phyloP scores from a whole-genome alignment of 2,888 invertebrate species.

The Drosophila maculinotata region DNA sequence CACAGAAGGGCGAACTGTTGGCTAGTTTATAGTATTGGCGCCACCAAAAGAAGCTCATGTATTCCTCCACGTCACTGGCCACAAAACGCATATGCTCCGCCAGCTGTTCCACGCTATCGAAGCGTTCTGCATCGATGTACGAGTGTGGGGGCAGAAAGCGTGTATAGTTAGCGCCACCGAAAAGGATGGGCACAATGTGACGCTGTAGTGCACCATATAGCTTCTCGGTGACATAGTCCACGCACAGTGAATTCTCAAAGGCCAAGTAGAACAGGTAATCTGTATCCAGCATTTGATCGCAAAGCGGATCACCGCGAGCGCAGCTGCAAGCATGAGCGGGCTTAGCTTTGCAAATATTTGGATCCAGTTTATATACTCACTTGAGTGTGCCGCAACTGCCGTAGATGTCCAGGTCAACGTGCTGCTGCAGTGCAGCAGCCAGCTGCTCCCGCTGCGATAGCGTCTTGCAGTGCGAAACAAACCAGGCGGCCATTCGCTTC shows the following conservation, averaged over 20 bases:
- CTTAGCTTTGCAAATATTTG: neutral
- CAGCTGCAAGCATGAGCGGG: conserved; percentile 73
- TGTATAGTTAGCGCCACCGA: conserved; percentile 89
- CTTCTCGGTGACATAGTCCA: conserved; percentile 90
- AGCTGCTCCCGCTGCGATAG: conserved; percentile 85
- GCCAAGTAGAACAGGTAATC: conserved; percentile 89
- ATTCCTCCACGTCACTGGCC: conserved; percentile 86
- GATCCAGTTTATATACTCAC: conserved; percentile 54
- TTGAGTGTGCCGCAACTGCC: conserved; percentile 87
- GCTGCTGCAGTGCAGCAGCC: conserved; percentile 86
- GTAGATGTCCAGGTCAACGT: conserved; percentile 88
- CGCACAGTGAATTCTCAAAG: conserved; percentile 89
- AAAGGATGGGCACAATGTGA: conserved; percentile 88
- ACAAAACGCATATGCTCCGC: conserved; percentile 86
- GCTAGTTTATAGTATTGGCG: conserved; percentile 86
- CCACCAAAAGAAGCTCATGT: conserved; percentile 89
- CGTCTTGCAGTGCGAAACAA: conserved; percentile 86
- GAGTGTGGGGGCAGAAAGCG: conserved; percentile 87
- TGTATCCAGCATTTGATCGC: conserved; percentile 84
- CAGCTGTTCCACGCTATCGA: conserved; percentile 86
- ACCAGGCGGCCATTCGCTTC: conserved; percentile 87
- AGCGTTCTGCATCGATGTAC: conserved; percentile 89
- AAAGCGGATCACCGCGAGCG: conserved; percentile 73
- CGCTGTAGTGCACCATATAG: conserved; percentile 75
- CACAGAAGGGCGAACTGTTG: conserved; percentile 75